Evolutionary conservation across 2,888 invertebrate species (phyloP).

Genomic region (Platypus cylindrus): DNA sequence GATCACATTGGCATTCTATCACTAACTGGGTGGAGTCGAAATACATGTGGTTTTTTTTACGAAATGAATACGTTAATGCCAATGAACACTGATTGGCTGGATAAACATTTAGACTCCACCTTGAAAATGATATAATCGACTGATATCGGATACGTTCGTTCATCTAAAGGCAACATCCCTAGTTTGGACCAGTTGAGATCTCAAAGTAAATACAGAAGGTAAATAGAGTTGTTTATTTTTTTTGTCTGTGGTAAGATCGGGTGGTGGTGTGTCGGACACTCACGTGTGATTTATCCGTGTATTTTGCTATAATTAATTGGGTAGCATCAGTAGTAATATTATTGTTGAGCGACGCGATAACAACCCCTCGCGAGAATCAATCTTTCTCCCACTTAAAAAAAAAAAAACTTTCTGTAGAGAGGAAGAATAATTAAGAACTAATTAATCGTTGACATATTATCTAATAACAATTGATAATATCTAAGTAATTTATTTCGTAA

Average conservation of each 20-base stretch:
- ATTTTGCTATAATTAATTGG: too few species aligned
- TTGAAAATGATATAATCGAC: conserved; percentile 9
- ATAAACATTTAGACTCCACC: conserved; percentile 13
- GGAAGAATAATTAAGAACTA: too few species aligned
- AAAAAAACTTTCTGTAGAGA: too few species aligned
- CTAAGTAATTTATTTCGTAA: too few species aligned
- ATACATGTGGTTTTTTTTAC: conserved; percentile 10
- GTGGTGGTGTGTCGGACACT: conserved; percentile 14
- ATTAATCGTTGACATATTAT: too few species aligned
- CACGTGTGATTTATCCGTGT: conserved; percentile 12
- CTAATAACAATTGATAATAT: too few species aligned
- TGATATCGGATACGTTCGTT: conserved; percentile 8
- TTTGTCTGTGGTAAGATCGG: conserved; percentile 17
- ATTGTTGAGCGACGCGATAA: conserved; percentile 5
- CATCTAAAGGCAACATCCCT: conserved; percentile 14
- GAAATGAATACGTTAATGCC: too few species aligned
- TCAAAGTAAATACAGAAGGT: conserved; percentile 16
- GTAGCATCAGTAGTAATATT: conserved; percentile 8
- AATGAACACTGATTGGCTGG: too few species aligned
- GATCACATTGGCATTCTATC: conserved; percentile 5
- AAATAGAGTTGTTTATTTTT: conserved; percentile 17
- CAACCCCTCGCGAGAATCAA: conserved; percentile 7
- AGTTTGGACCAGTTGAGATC: conserved; percentile 14
- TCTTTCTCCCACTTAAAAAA: too few species aligned
- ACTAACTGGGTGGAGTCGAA: conserved; percentile 7